These are phyloP conservation scores for Tenthredo livida DNA, from an alignment of 2,888 invertebrate genomes.

Conservation along the genomic window DNA sequence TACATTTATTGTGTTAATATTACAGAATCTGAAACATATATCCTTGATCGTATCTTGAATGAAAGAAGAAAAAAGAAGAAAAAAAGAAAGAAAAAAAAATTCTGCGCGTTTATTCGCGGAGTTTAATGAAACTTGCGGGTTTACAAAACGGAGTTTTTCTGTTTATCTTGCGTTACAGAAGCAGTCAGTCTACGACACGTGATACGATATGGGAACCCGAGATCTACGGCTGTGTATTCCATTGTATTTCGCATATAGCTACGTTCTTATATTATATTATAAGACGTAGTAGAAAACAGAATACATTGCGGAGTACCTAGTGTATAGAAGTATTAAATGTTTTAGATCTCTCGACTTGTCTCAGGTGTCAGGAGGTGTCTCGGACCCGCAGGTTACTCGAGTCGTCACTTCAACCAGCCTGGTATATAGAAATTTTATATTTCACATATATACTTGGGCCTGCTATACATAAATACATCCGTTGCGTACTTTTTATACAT, in stretches of 20 bases:
- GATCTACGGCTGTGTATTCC: background rate
- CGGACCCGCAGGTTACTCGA: background rate
- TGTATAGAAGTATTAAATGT: conserved; percentile 24
- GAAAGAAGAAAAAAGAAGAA: no score
- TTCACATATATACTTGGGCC: background rate
- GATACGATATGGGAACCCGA: conserved; percentile 43
- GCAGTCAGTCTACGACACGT: conserved; percentile 26
- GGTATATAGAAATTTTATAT: conserved; percentile 25
- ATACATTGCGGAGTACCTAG: background rate
- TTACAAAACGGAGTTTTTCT: conserved; percentile 3
- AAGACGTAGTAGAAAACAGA: background rate
- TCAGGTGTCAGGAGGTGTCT: conserved; percentile 19
- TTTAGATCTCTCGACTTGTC: conserved; percentile 27
- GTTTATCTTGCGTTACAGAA: conserved; percentile 45
- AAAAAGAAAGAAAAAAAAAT: background rate
- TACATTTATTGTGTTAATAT: no score
- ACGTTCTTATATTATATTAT: background rate
- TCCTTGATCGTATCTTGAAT: background rate
- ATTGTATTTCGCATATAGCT: conserved; percentile 18
- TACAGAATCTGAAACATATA: background rate
- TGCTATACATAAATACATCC: background rate
- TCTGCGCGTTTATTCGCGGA: background rate
- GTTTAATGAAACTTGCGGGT: background rate
- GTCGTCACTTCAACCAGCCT: background rate
- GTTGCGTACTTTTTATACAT: background rate